phyloP scores from a whole-genome alignment of 2,888 invertebrate genomes.

The Blastobasis adustella region DNA sequence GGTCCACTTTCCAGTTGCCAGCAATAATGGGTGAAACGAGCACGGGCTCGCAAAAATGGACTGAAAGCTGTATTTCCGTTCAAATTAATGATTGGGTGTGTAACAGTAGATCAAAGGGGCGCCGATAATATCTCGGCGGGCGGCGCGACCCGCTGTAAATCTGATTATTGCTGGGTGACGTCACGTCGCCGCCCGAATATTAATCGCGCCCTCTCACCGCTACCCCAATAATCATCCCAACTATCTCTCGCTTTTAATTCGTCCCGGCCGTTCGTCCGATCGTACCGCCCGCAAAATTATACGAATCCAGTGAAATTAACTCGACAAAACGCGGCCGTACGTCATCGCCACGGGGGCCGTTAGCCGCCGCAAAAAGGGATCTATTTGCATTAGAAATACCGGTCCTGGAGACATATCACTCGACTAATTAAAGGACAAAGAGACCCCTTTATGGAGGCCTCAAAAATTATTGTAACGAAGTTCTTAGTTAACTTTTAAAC shows the following conservation, averaged over 20 bases:
- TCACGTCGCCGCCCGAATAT: constrained; percentile 44
- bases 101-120: constrained; percentile 21
- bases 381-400: constrained; percentile 29
- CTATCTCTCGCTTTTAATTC: constrained; percentile 29
- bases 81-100: constrained; percentile 1
- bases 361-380: constrained; percentile 34
- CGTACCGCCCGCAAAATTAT: constrained; percentile 41
- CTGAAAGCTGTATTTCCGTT: not conserved
- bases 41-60: too few species aligned
- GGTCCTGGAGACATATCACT: too few species aligned
- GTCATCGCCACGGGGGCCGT: constrained; percentile 37
- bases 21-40: too few species aligned
- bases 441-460: too few species aligned
- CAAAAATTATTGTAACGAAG: too few species aligned
- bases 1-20: too few species aligned
- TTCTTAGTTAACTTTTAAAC: too few species aligned
- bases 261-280: constrained; percentile 30
- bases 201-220: constrained; percentile 38
- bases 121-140: constrained; percentile 32
- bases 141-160: constrained; percentile 40
- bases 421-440: too few species aligned
- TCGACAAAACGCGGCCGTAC: constrained; percentile 36
- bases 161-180: constrained; percentile 48
- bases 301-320: constrained; percentile 39
- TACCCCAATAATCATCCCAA: constrained; percentile 37